These are phyloP conservation scores for Perithous albicinctus DNA, from an alignment of 2,888 invertebrate genomes.

Conservation along the genomic window DNA sequence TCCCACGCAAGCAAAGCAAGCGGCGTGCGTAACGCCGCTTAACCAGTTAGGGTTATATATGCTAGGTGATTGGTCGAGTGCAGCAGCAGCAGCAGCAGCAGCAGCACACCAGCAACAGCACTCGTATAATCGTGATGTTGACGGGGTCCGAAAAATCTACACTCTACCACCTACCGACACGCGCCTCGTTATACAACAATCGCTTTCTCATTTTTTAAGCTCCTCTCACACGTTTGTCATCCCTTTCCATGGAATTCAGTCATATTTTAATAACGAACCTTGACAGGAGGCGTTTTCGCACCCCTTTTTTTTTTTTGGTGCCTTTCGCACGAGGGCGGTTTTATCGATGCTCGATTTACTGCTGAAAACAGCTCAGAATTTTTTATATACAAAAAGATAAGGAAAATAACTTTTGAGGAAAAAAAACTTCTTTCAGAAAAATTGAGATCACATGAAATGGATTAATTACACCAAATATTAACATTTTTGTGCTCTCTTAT, in stretches of 20 bases:
- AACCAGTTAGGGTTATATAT: conserved; percentile 78
- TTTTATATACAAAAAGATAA: background rate
- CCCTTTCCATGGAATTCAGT: conserved; percentile 62
- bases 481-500: no score
- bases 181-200: conserved; percentile 82
- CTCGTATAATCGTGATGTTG: conserved; percentile 67
- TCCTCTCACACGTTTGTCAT: conserved; percentile 53
- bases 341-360: conserved; percentile 7
- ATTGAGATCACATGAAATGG: no score
- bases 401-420: background rate
- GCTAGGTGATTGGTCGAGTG: conserved; percentile 48
- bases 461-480: no score
- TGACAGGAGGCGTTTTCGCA: conserved; percentile 45
- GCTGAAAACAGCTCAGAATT: background rate
- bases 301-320: conserved; percentile 27
- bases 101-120: conserved; percentile 27
- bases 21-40: conserved; percentile 80
- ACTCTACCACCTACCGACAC: conserved; percentile 75
- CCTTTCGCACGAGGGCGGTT: conserved; percentile 18
- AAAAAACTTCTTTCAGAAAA: background rate
- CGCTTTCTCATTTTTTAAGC: conserved; percentile 73
- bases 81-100: conserved; percentile 10
- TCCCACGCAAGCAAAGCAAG: conserved; percentile 72
- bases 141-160: conserved; percentile 81
- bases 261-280: conserved; percentile 80